A percentile compares a stretch with the other conserved stretches of the same genome.
Evolutionary conservation across 2,888 invertebrate genomes (phyloP).

Genomic region (Pycnomerus fuliginosus): DNA sequence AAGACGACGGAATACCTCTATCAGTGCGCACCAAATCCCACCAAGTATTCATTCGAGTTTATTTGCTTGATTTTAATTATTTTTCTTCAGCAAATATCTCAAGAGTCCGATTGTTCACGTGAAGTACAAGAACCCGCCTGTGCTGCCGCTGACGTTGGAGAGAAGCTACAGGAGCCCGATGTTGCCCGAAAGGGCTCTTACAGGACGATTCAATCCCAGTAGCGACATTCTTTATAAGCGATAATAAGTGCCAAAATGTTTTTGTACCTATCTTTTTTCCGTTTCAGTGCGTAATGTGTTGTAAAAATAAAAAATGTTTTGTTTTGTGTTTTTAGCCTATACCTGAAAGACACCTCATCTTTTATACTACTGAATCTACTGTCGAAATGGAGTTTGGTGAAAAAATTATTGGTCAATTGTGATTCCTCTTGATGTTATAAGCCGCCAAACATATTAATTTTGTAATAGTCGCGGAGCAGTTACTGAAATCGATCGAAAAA

Average conservation of each 20-base stretch:
- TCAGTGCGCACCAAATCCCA: slow-evolving; percentile 61
- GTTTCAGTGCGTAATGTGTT: slow-evolving; percentile 6
- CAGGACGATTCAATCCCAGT: slow-evolving; percentile 58
- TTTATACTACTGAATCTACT: too few species aligned
- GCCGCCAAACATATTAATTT: slow-evolving; percentile 3
- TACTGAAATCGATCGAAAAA: too few species aligned
- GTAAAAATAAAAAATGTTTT: slow-evolving; percentile 3
- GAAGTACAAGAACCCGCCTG: slow-evolving; percentile 60
- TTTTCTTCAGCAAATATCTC: slow-evolving; percentile 55
- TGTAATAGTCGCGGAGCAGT: too few species aligned
- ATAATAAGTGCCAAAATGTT: too few species aligned
- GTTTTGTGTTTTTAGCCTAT: too few species aligned
- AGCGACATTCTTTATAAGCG: slow-evolving; percentile 58
- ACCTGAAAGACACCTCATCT: too few species aligned
- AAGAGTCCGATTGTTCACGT: slow-evolving; percentile 60
- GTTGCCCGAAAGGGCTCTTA: slow-evolving; percentile 60
- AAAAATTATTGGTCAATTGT: too few species aligned
- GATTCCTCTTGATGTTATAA: too few species aligned
- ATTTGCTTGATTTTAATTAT: neutral
- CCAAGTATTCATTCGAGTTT: slow-evolving; percentile 43
- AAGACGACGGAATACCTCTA: slow-evolving; percentile 54
- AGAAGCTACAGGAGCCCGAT: slow-evolving; percentile 56
- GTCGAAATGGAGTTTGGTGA: slow-evolving; percentile 1
- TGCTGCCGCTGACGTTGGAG: slow-evolving; percentile 57
- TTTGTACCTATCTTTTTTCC: too few species aligned